Base-by-base conservation (phyloP, 64 coral and sea anemone genomes). In the Montipora foliosa region DNA sequence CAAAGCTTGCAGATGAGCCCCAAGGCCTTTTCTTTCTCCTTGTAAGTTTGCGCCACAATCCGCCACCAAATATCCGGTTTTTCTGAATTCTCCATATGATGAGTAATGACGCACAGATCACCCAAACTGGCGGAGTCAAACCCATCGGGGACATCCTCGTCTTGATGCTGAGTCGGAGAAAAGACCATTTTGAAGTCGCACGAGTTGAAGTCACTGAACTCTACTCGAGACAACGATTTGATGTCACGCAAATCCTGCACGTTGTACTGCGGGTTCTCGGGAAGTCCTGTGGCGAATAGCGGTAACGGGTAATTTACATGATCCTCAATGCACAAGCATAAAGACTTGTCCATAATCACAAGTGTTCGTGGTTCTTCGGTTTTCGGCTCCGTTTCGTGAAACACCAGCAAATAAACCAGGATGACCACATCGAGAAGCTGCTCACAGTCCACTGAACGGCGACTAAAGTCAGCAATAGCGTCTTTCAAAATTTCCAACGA, bases 21-120 rank as follows among this genome's bases (percentile, higher is more conserved):
- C 22, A 99, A 67, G 8, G 98, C 95, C 20, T 99, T 99, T 53
- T 99, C 98, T 82, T 99, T 99, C 61, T 99, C 98, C 67, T 99
- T 95, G 62, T 99, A 99, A 0, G 95, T 99, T 55, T 93, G 98
- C 4, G 98, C 98, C 49, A 99, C 53, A 79, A 99, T 92, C 19
- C 70, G 94, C 98, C 98, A 99, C 25, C 71, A 95, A 61, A 79
- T 88, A 29, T 97, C 93, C 7, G 74, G 46, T 11, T 64, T 55
- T 21, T 92, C 93, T 11, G 64, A 58, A 3, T 92, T 44, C 0
- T 84, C 67, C 19, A 44, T 68, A 21, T 81, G 67, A 86, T 97
- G 96, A 14, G 96, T 97, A 37, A 97, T 92, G 9, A 97, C 93
- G 49, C 93, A 97, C 16, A 97, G 59, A 2, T 97, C 96, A 3